Evolutionary conservation across 2,113 vertebrate species (phyloP).

Genomic region (Pluvialis apricaria): DNA sequence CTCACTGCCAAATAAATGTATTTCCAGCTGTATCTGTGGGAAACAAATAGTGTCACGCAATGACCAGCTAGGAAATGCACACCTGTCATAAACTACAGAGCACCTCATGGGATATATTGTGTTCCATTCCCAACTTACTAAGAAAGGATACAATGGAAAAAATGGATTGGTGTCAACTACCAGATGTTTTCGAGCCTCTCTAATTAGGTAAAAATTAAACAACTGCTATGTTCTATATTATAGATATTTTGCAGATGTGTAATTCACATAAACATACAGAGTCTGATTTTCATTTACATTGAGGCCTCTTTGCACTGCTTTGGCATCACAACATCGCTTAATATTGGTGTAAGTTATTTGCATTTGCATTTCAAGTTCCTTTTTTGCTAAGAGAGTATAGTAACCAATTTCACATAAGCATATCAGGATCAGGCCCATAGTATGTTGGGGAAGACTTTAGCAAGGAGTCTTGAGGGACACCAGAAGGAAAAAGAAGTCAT

Average conservation of each 20-base stretch:
- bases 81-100: slow-evolving; percentile 71
- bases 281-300: slow-evolving; percentile 52
- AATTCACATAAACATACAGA: slow-evolving; percentile 64
- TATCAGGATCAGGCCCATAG: background rate
- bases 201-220: slow-evolving; percentile 76
- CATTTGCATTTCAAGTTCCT: background rate
- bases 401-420: background rate
- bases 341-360: background rate
- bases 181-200: slow-evolving; percentile 75
- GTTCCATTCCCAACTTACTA: slow-evolving; percentile 67
- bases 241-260: slow-evolving; percentile 73
- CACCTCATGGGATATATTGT: slow-evolving; percentile 71
- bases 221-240: slow-evolving; percentile 58
- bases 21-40: slow-evolving; percentile 73
- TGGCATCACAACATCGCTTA: slow-evolving; percentile 9
- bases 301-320: slow-evolving; percentile 2
- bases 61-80: slow-evolving; percentile 69
- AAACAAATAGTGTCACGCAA: slow-evolving; percentile 66
- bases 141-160: slow-evolving; percentile 71
- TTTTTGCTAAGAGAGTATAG: background rate
- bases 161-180: slow-evolving; percentile 73
- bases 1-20: slow-evolving; percentile 67
- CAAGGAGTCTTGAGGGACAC: slow-evolving; percentile 2
- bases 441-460: background rate
- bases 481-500: slow-evolving; percentile 12